Evolutionary conservation across 2,113 vertebrate species (phyloP), one percentile per base, ranked within the genome.

Genomic region (Forbesichthys papilliferus): DNA sequence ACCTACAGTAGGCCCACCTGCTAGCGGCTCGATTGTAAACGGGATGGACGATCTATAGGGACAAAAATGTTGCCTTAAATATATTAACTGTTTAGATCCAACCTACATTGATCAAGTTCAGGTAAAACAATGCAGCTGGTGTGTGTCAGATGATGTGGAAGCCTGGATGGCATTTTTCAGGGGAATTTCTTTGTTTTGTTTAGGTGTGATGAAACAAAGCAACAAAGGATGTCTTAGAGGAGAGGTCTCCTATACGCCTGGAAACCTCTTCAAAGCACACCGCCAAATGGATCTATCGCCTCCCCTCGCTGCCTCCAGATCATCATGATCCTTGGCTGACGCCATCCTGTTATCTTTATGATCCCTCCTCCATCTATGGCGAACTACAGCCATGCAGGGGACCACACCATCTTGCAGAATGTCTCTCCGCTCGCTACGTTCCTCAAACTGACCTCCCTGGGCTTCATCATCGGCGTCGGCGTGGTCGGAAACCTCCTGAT

Each of bases 361-460:
- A 94, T 97, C 95, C 95, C 95, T 96, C 95, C 93, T 97, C 97
- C 93, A 98, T 98, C 98, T 98, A 99, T 99, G 98, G 98, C 98
- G 98, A 99, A 99, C 96, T 98, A 98, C 95, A 99, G 98, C 95
- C 98, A 99, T 98, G 96, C 98, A 96, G 95, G 96, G 94, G 96
- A 98, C 96, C 92, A 93, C 89, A 98, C 96, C 96, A 96, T 98
- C 95, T 95, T 99, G 93, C 97, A 99, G 94, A 98, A 96, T 94
- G 96, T 98, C 85, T 99, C 97, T 94, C 98, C 97, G 93, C 95
- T 99, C 85, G 96, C 96, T 92, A 98, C 98, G 66, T 99, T 99
- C 93, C 96, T 99, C 93, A 99, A 99, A 96, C 93, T 99, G 95
- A 99, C 98, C 93, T 99, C 98, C 75, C 89, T 99, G 92, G 98